Evolutionary conservation across 2,888 invertebrate genomes (phyloP).

Genomic region (Drosophila bunnanda): DNA sequence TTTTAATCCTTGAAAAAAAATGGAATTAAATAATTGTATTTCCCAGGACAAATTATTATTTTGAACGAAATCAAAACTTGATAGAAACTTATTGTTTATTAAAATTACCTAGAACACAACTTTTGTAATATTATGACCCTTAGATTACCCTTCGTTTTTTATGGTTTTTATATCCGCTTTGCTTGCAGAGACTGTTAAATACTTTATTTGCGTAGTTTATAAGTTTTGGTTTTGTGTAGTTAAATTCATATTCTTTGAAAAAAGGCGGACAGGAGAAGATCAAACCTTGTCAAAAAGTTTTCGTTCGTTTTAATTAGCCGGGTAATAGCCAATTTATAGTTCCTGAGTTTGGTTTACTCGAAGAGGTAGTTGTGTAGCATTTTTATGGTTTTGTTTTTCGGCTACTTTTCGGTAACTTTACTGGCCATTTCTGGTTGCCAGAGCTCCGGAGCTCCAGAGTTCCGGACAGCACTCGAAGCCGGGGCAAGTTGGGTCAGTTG

Average conservation of each 20-base stretch:
- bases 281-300: slow-evolving; percentile 15
- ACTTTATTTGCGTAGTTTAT: neutral
- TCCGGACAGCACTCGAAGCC: slow-evolving; percentile 26
- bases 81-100: slow-evolving; percentile 6
- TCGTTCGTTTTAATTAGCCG: slow-evolving; percentile 26
- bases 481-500: slow-evolving; percentile 29
- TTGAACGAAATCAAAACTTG: neutral
- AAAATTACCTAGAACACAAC: slow-evolving; percentile 2
- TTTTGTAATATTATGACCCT: neutral
- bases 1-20: neutral
- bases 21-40: neutral
- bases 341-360: neutral
- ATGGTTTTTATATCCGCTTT: too few species aligned
- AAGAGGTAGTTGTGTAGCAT: slow-evolving; percentile 17
- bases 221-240: too few species aligned
- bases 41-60: neutral
- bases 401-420: slow-evolving; percentile 24
- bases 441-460: slow-evolving; percentile 3
- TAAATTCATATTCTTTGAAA: neutral
- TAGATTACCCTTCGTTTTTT: neutral
- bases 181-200: neutral
- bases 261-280: neutral
- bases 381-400: slow-evolving; percentile 35
- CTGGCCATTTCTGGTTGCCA: slow-evolving; percentile 8
- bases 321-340: slow-evolving; percentile 13